Base-by-base conservation (phyloP, 2,797 vertebrate genomes). In the Merluccius polli region DNA sequence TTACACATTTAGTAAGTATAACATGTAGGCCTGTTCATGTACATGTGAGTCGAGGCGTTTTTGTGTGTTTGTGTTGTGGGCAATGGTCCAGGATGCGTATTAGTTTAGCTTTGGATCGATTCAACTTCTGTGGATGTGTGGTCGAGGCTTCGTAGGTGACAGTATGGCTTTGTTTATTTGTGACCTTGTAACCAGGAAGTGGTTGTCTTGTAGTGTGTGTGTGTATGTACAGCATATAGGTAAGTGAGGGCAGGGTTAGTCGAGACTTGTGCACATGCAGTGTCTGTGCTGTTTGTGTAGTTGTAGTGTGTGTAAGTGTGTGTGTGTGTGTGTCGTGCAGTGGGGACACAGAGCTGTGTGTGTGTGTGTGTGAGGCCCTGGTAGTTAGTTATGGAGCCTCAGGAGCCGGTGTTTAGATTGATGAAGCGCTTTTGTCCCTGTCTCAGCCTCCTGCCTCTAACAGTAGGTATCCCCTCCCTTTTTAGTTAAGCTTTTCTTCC, bases 401-500 rank as follows among this genome's bases (percentile, higher is more conserved):
- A 85, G 85, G 84, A 87, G 88, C 87, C 92, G 74, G 88, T 92
- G 83, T 93, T 89, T 89, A 89, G 82, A 89, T 91, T 95, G 89
- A 95, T 96, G 96, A 96, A 95, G 91, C 93, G 93, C 80, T 92
- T 97, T 86, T 97, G 95, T 88, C 89, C 95, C 75, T 98, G 96
- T 86, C 88, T 95, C 71, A 90, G 94, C 84, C 82, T 93, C 81
- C 94, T 95, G 73, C 90, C 92, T 76, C 86, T 90, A 38, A 82
- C 87, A 83, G 95, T 98, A 96, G 29, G 96, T 95, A 85, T 88
- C 73, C 6, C 75, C 52, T 48, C 44, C 21, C 44, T 48, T 48
- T 21, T 16, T 48, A 0, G 2, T 4, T 21, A 21, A 3, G 6
- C 18, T 48, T 48, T 16, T 35, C 8, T 48, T 16, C 18, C 21